phyloP scores from a whole-genome alignment of 2,797 vertebrate genomes.

The Dermochelys coriacea region DNA sequence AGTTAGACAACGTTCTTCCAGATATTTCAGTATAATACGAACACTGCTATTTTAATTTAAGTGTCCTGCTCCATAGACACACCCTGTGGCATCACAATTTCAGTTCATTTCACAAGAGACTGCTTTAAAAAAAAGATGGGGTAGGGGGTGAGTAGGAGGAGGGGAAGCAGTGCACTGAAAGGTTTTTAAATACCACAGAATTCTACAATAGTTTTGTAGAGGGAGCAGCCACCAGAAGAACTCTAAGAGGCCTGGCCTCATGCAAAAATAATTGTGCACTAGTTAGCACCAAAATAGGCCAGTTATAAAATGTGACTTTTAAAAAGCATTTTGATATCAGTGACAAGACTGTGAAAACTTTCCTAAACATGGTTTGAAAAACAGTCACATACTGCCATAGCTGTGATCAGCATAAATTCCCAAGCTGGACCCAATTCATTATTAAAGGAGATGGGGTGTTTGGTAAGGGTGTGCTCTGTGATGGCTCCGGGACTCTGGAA shows the following conservation, averaged over 20 bases:
- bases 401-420: not conserved
- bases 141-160: not conserved
- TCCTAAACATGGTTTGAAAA: not conserved
- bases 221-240: not conserved
- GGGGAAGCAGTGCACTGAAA: not conserved
- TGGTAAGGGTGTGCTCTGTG: not conserved
- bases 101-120: not conserved
- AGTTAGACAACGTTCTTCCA: not conserved
- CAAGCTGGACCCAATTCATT: not conserved
- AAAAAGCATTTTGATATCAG: not conserved
- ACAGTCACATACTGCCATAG: not conserved
- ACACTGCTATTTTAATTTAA: not conserved
- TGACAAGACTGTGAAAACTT: not conserved
- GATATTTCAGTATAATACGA: not conserved
- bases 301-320: constrained; percentile 34
- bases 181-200: constrained; percentile 23
- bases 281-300: not conserved
- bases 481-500: not conserved
- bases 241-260: not conserved
- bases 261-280: not conserved
- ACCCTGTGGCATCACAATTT: not conserved
- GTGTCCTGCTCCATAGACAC: accelerated
- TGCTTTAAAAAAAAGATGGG: not conserved
- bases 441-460: not conserved
- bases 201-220: not conserved